Conservation (phyloP, 2,888 invertebrate species). For the Stenchaetothrips biformis region DNA sequence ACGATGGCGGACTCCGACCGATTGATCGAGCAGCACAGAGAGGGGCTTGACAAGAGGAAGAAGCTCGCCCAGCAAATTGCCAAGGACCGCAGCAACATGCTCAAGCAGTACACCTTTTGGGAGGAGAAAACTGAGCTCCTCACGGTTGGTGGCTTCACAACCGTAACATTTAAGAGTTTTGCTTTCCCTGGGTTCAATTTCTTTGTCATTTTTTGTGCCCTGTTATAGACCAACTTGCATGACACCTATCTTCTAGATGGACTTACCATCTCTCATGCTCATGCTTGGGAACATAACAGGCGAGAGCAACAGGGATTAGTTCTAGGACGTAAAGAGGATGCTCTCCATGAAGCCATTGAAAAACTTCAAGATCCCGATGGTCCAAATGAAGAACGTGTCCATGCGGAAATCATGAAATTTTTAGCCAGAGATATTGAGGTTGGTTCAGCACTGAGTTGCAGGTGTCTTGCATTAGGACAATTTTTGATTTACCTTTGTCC, state of each 20-base stretch:
- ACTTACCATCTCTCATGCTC: background rate
- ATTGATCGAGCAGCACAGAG: background rate
- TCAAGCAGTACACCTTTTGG: background rate
- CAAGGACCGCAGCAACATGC: background rate
- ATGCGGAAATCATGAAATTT: background rate
- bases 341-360: background rate
- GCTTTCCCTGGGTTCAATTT: too few species aligned
- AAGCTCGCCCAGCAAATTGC: background rate
- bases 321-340: background rate
- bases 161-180: too few species aligned
- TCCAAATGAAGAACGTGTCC: background rate
- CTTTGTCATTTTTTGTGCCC: constrained; percentile 13
- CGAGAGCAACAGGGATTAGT: constrained; percentile 2
- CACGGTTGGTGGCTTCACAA: background rate
- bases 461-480: background rate
- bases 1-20: background rate
- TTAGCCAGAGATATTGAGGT: background rate
- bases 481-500: background rate
- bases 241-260: background rate
- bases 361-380: background rate
- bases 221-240: background rate
- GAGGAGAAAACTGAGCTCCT: background rate
- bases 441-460: background rate
- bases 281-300: background rate
- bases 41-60: background rate